Conservation (phyloP, 2,797 vertebrate species). For the Scarus forsteni region DNA sequence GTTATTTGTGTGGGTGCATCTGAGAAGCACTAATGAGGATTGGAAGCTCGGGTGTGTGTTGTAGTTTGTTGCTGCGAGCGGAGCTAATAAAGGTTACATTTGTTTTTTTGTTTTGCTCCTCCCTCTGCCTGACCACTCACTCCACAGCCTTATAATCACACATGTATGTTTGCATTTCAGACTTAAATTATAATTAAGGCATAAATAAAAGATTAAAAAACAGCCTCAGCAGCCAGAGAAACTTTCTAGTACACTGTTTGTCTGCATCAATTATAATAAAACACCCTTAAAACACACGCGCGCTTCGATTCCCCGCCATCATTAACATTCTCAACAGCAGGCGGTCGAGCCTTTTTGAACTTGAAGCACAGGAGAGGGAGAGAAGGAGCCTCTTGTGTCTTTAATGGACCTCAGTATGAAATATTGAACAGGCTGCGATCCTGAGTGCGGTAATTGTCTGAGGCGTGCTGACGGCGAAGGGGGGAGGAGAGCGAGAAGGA, state of each 20-base stretch:
- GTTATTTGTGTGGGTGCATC: constrained; percentile 45
- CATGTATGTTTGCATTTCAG: background rate
- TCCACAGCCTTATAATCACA: background rate
- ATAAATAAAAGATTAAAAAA: constrained; percentile 8
- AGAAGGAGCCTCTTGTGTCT: constrained; percentile 42
- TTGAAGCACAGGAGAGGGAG: constrained; percentile 2
- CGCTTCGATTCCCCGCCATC: constrained; percentile 17
- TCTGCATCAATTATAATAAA: constrained; percentile 4
- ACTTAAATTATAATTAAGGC: background rate
- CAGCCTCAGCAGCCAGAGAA: background rate
- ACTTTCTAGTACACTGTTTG: background rate
- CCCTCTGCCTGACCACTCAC: no score
- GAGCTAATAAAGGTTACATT: constrained; percentile 18
- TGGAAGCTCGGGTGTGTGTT: constrained; percentile 1
- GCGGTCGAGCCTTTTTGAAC: constrained; percentile 53
- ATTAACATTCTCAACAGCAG: constrained; percentile 53
- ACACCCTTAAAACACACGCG: constrained; percentile 1
- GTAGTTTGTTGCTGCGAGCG: constrained; percentile 17
- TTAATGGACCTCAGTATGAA: constrained; percentile 67
- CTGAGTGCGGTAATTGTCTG: constrained; percentile 54
- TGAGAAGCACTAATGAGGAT: constrained; percentile 53
- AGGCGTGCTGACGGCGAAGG: constrained; percentile 25
- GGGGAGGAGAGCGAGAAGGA: constrained; percentile 4
- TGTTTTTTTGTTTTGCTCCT: constrained; percentile 1
- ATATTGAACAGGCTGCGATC: constrained; percentile 64